Percentiles rank a stretch among this genome's conserved stretches.
Conservation (phyloP, 2,113 vertebrate genomes). For the Colinus virginianus region DNA sequence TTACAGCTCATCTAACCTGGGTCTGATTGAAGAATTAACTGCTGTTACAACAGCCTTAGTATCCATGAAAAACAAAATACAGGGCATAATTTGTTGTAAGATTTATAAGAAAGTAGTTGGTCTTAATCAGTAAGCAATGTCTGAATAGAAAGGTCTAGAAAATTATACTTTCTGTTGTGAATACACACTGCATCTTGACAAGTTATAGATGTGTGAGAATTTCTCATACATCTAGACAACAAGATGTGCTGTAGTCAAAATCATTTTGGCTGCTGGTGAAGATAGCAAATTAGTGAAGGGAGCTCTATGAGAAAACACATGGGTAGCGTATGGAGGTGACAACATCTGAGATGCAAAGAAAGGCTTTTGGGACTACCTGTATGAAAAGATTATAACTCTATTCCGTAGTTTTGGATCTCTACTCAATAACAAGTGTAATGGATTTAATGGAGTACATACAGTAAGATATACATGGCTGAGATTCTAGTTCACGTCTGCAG, state of each 20-base stretch:
- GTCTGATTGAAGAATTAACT: not conserved
- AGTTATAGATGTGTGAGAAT: no score
- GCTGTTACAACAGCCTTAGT: not conserved
- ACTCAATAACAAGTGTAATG: not conserved
- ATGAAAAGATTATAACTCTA: constrained; percentile 38
- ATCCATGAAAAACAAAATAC: not conserved
- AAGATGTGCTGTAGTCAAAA: not conserved
- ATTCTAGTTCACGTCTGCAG: constrained; percentile 19
- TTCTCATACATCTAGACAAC: no score
- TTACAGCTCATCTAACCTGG: not conserved
- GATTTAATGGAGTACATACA: constrained; percentile 27
- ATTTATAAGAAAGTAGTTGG: not conserved
- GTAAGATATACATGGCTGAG: constrained; percentile 18
- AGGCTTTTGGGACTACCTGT: not conserved
- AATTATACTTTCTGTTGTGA: not conserved
- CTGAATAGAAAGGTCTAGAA: not conserved
- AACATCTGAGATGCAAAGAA: not conserved
- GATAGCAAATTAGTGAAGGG: not conserved
- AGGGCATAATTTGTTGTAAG: not conserved
- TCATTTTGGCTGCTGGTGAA: not conserved
- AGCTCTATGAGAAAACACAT: not conserved
- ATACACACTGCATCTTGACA: not conserved
- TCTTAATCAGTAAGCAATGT: not conserved
- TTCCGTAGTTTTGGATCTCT: constrained; percentile 28
- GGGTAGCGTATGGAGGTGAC: not conserved